Percentiles rank a stretch among this genome's conserved stretches.
phyloP scores from a whole-genome alignment of 2,888 invertebrate genomes.

The Epirrhoe alternata region DNA sequence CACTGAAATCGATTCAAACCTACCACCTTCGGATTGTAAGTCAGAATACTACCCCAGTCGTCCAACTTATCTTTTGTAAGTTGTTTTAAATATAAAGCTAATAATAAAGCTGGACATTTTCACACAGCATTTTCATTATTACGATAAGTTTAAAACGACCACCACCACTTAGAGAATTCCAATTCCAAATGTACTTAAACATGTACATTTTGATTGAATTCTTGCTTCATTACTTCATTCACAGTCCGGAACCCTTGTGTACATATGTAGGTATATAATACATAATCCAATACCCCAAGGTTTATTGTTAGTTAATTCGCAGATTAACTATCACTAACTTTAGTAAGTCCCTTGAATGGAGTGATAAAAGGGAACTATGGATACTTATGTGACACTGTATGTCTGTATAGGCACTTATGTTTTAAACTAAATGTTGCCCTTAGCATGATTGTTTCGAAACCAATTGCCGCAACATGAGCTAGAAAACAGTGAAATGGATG shows the following conservation, averaged over 20 bases:
- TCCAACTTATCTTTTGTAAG: too few relatives aligned
- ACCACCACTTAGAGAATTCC: neutral
- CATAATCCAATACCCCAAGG: constrained; percentile 29
- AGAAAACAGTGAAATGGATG: too few relatives aligned
- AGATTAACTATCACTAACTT: constrained; percentile 28
- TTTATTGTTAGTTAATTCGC: constrained; percentile 39
- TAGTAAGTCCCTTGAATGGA: constrained; percentile 10
- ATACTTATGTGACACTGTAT: neutral
- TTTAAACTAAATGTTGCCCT: too few relatives aligned
- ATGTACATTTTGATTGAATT: constrained; percentile 2
- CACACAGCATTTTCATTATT: neutral
- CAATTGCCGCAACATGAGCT: too few relatives aligned
- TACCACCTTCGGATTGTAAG: too few relatives aligned
- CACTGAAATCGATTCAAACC: too few relatives aligned
- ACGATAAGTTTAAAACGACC: neutral
- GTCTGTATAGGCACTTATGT: too few relatives aligned
- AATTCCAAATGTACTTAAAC: neutral
- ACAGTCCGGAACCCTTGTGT: neutral
- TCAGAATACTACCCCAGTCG: too few relatives aligned
- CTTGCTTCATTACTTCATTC: constrained; percentile 4
- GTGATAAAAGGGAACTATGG: constrained; percentile 5
- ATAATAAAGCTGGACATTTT: too few relatives aligned
- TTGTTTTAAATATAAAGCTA: too few relatives aligned
- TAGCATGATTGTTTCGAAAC: too few relatives aligned
- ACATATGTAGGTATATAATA: constrained; percentile 7